phyloP scores from a whole-genome alignment of 1,140 invertebrate genomes.

The Dermatophagoides farinae region DNA sequence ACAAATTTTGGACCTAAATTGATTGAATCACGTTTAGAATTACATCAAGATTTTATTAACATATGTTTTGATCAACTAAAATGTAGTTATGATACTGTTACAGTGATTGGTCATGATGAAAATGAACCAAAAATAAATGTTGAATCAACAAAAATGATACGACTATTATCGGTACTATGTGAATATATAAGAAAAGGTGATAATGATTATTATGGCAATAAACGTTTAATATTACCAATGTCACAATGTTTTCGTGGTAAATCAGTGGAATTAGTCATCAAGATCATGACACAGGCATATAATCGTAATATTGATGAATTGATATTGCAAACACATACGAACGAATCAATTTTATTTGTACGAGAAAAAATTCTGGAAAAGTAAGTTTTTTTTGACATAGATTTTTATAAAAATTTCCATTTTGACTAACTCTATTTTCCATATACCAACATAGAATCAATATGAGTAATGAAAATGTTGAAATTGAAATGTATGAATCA shows the following conservation, averaged over 20 bases:
- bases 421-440: constrained; percentile 5
- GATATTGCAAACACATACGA: constrained; percentile 76
- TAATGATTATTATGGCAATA: constrained; percentile 61
- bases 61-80: constrained; percentile 64
- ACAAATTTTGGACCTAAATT: constrained; percentile 74
- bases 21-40: constrained; percentile 46
- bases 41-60: constrained; percentile 79
- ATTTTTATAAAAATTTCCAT: background rate
- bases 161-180: constrained; percentile 76
- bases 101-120: constrained; percentile 32
- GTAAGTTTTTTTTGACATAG: constrained; percentile 17
- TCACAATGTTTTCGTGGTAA: constrained; percentile 58
- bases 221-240: constrained; percentile 67
- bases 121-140: constrained; percentile 34
- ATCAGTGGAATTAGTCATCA: constrained; percentile 59
- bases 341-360: constrained; percentile 68
- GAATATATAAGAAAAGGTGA: constrained; percentile 94
- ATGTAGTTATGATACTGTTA: constrained; percentile 44
- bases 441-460: constrained; percentile 27
- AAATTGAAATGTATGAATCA: constrained; percentile 73
- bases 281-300: constrained; percentile 54
- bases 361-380: constrained; percentile 43
- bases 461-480: constrained; percentile 27
- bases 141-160: constrained; percentile 55
- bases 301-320: constrained; percentile 74